phyloP scores from a whole-genome alignment of 2,797 vertebrate genomes.

The Mormyrus proboscirostris region DNA sequence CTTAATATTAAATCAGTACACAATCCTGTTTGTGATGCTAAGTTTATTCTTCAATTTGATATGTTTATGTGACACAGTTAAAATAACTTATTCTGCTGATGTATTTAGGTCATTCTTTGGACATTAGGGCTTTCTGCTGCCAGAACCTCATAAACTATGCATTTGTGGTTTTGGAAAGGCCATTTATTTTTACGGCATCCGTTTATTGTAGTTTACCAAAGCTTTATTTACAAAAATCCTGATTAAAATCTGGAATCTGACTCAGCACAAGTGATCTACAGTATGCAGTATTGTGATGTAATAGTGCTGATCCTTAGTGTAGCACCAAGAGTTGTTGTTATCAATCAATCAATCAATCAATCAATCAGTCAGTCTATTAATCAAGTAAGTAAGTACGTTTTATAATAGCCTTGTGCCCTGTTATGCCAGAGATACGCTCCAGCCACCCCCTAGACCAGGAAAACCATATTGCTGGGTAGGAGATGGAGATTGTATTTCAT shows the following conservation, averaged over 20 bases:
- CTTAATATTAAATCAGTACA: background rate
- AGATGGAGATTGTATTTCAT: background rate
- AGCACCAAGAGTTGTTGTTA: background rate
- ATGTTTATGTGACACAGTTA: background rate
- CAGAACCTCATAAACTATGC: background rate
- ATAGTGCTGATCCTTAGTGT: background rate
- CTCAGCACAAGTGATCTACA: background rate
- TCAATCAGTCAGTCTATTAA: background rate
- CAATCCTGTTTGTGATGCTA: background rate
- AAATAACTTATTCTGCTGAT: background rate
- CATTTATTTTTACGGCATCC: background rate
- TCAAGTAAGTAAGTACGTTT: background rate
- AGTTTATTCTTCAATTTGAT: background rate
- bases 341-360: background rate
- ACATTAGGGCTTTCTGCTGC: background rate
- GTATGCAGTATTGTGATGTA: background rate
- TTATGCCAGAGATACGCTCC: background rate
- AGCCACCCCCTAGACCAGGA: background rate
- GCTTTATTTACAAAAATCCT: background rate
- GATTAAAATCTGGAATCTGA: background rate
- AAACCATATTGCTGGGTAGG: background rate
- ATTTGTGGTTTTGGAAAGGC: background rate
- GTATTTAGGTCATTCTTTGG: background rate
- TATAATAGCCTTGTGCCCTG: background rate
- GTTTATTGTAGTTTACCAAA: background rate